Base-by-base conservation (phyloP, 2,888 invertebrate genomes). In the Lithosia quadra region DNA sequence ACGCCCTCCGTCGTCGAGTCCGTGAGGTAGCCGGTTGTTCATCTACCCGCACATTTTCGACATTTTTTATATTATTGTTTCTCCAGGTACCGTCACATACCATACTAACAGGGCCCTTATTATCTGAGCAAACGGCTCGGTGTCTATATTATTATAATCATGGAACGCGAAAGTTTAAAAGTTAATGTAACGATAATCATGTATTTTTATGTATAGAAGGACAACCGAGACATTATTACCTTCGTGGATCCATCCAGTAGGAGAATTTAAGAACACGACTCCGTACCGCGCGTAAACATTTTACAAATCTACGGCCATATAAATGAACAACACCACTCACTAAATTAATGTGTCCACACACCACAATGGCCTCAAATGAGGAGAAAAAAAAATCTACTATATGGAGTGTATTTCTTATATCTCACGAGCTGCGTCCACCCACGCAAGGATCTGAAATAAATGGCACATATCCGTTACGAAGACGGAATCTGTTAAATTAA, bases 401-500 rank as follows among this genome's bases (percentile, higher is more conserved):
- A 34, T 57, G 11, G n/a, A 68, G 36, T 57, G 56, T 5, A 5
- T 56, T 62, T 53, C 57, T 56, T 34, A 67, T 65, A n/a, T 28
- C 43, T 57, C 67, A 13, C 57, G 53, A 60, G 58, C 18, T 3
- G 18, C 36, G 63, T 60, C 60, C 57, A 24, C 58, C 63, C 56
- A 62, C 56, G 18, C 63, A 61, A 57, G 61, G 53, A 57, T 56
- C 39, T 36, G 36, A 34, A 80, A 80, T 39, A 43, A 78, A 79
- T 80, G 72, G 28, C 53, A 65, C 53, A 64, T 63, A 79, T 79
- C 74, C 72, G 65, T 80, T 78, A 68, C 58, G 67, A 49, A 49
- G 63, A 66, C 59, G 62, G 76, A 74, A 78, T 80, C 71, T 63
- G 65, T 60, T 72, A 80, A 79, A 80, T 79, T 78, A 80, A 80